These are phyloP conservation scores for Epiblema foenella DNA, from an alignment of 2,888 invertebrate species.

Conservation along the genomic window DNA sequence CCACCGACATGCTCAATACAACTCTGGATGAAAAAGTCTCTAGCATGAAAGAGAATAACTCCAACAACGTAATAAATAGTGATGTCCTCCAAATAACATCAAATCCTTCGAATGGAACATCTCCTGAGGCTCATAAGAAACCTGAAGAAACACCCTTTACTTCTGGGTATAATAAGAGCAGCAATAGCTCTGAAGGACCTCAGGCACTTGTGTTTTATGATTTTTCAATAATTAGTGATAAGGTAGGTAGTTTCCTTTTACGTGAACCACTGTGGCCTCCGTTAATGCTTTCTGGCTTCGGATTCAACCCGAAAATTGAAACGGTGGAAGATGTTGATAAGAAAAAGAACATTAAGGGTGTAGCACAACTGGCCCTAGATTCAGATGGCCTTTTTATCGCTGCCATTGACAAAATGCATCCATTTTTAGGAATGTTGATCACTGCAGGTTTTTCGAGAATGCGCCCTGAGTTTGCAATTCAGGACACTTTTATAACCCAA, in stretches of 20 bases:
- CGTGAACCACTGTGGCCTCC: not conserved
- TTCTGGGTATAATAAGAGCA: not conserved
- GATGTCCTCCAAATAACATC: not conserved
- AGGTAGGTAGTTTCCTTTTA: not conserved
- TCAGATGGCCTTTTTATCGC: conserved; percentile 71
- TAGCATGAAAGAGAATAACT: conserved; percentile 7
- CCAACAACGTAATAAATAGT: not conserved
- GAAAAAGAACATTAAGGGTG: conserved; percentile 39
- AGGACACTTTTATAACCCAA: conserved; percentile 62
- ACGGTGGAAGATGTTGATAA: conserved; percentile 39
- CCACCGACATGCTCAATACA: not conserved
- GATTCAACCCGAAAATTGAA: conserved; percentile 38
- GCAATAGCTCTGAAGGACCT: conserved; percentile 49
- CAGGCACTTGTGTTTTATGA: conserved; percentile 64
- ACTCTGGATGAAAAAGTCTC: not conserved
- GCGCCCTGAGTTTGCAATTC: conserved; percentile 65
- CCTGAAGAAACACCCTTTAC: not conserved
- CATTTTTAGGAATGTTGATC: conserved; percentile 65
- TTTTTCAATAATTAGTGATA: conserved; percentile 49
- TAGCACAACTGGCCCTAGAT: conserved; percentile 58
- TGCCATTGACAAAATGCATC: conserved; percentile 64
- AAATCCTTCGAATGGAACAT: not conserved
- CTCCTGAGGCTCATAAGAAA: not conserved
- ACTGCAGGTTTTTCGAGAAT: conserved; percentile 60
- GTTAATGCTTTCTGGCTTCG: not conserved